Evolutionary conservation across 2,888 invertebrate genomes (phyloP), one percentile per base, ranked within the genome.

Genomic region (Ormyrus nitidulus): DNA sequence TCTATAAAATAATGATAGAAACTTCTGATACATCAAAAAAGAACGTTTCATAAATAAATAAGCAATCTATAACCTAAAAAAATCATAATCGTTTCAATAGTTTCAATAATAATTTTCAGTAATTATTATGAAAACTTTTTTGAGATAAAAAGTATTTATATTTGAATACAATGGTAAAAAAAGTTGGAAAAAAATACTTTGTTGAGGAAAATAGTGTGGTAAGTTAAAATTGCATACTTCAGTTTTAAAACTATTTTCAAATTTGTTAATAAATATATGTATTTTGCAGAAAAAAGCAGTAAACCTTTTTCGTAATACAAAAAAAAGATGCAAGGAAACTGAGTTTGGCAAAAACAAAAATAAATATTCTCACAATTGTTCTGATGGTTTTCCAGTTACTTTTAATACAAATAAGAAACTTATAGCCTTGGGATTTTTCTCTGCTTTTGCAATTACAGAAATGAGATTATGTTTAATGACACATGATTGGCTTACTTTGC

Each of bases 401-500:
- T 61, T 19, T 6, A 69, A 10, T n/a, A 74, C 44, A 11, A 79
- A 71, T 6, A 81, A 71, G 56, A 80, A 78, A 19, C 49, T 1
- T 2, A 77, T 11, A 53, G 71, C 68, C 10, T 49, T 51, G n/a
- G 66, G 66, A 11, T 80, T 79, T 71, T 72, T 59, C 34, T 49
- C 66, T 34, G 72, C 49, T 56, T 81, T 79, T 78, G 76, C 76
- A 48, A 10, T 81, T 8, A 49, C 8, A 9, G 81, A 84, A 76
- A 81, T 84, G 83, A 77, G 81, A 10, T 66, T 69, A 5, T 82
- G 83, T 76, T 46, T 82, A 53, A 76, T 79, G 77, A 82, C 51
- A 61, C 83, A 84, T 59, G 82, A 84, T 69, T 84, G 84, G 84
- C 7, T 72, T 56, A 81, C 79, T 75, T 49, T 83, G 13, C 84